Conservation (phyloP, 2,888 invertebrate genomes). For the Ischnus inquisitorius region DNA sequence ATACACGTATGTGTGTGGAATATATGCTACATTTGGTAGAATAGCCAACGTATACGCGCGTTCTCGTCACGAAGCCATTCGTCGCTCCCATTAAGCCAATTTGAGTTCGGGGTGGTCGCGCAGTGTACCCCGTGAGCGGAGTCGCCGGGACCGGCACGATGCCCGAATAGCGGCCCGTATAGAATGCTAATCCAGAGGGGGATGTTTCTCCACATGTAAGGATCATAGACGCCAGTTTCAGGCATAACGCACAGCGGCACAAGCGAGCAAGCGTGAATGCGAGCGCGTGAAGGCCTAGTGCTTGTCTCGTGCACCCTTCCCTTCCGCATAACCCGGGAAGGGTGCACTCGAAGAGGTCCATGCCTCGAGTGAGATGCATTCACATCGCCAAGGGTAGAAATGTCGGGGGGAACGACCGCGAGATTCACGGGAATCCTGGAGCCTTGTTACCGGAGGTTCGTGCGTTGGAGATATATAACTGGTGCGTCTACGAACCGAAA, state of each 20-base stretch:
- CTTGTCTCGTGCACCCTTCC: not conserved
- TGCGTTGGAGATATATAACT: too few species aligned
- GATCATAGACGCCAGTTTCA: slow-evolving; percentile 76
- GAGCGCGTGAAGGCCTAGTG: not conserved
- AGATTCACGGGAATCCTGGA: not conserved
- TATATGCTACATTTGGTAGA: not conserved
- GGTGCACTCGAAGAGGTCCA: not conserved
- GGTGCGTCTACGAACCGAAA: too few species aligned
- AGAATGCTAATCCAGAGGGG: slow-evolving; percentile 69
- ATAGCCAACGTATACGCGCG: slow-evolving; percentile 12
- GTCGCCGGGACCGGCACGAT: slow-evolving; percentile 54
- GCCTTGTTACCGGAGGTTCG: not conserved
- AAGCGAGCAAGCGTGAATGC: not conserved
- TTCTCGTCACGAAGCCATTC: slow-evolving; percentile 62
- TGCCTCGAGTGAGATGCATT: not conserved
- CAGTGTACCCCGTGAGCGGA: slow-evolving; percentile 28
- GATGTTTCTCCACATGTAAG: slow-evolving; percentile 64
- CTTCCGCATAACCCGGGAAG: not conserved
- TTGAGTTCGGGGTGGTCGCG: slow-evolving; percentile 54
- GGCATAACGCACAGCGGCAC: slow-evolving; percentile 55
- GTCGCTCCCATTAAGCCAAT: slow-evolving; percentile 65
- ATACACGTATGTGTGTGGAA: slow-evolving; percentile 2
- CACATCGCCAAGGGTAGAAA: not conserved
- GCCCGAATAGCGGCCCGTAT: slow-evolving; percentile 56
- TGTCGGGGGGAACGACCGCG: not conserved